These are phyloP conservation scores for Melanotaenia duboulayi DNA, from an alignment of 2,113 vertebrate species.

Conservation along the genomic window DNA sequence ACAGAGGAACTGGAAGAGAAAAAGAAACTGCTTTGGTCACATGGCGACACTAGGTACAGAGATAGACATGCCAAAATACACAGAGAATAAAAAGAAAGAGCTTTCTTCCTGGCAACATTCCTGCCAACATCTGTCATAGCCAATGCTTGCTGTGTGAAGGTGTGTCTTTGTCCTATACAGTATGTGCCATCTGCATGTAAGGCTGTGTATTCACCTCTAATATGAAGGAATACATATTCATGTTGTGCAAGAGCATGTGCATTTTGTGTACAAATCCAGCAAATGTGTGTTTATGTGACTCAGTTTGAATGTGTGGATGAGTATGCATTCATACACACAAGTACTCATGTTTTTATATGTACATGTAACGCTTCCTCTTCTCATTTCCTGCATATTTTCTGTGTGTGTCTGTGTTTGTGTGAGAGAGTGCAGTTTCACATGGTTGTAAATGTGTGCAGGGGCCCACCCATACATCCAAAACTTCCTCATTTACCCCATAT, in stretches of 20 bases:
- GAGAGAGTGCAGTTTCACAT: constrained; percentile 26
- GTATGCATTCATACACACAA: constrained; percentile 58
- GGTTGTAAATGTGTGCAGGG: constrained; percentile 15
- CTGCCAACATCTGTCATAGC: constrained; percentile 83
- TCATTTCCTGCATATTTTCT: constrained; percentile 73
- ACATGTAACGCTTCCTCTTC: constrained; percentile 49
- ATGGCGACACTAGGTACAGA: constrained; percentile 78
- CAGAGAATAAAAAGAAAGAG: constrained; percentile 75
- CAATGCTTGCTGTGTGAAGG: constrained; percentile 66
- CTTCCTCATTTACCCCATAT: constrained; percentile 60
- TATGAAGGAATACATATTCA: constrained; percentile 69
- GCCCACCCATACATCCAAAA: constrained; percentile 60
- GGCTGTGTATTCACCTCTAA: constrained; percentile 48
- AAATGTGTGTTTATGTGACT: constrained; percentile 44
- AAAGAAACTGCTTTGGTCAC: constrained; percentile 67
- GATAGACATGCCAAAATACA: constrained; percentile 81
- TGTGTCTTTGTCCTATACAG: constrained; percentile 54
- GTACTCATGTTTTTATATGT: constrained; percentile 52
- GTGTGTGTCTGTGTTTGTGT: constrained; percentile 20
- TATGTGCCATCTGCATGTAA: constrained; percentile 44
- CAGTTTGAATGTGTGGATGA: constrained; percentile 53
- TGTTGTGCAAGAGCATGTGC: constrained; percentile 45
- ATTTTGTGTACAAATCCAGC: constrained; percentile 51
- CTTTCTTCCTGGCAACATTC: constrained; percentile 78
- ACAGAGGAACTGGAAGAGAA: constrained; percentile 59